A percentile compares a stretch with the other conserved stretches of the same genome.
Evolutionary conservation across 30 jellyfish, hydroid and myxozoan genomes (phyloP).

Genomic region (Catostylus mosaicus): DNA sequence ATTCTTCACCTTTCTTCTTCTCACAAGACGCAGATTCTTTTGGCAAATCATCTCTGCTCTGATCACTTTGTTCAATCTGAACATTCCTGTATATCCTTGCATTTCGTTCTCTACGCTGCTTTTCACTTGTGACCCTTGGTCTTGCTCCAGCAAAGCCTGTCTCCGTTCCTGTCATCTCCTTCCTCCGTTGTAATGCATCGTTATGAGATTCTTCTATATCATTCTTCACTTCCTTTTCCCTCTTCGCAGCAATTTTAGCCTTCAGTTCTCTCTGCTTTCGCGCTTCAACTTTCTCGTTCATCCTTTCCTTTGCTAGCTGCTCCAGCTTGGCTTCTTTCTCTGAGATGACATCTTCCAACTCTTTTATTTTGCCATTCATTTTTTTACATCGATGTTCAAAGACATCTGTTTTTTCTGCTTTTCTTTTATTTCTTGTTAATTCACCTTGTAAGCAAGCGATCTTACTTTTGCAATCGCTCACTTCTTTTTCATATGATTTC

Average conservation of each 20-base stretch:
- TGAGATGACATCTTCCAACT: neutral
- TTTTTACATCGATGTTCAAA: neutral
- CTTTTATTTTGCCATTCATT: neutral
- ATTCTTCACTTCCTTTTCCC: neutral
- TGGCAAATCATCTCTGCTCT: neutral
- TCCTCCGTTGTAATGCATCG: neutral
- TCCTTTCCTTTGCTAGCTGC: neutral
- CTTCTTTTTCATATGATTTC: conserved; percentile 12
- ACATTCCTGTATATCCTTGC: neutral
- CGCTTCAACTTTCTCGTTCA: neutral
- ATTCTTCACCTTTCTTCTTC: neutral
- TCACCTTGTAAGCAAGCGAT: neutral
- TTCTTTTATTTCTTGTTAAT: neutral
- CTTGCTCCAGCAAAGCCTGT: neutral
- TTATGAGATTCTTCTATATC: neutral
- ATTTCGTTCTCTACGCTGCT: neutral
- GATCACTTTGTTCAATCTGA: neutral
- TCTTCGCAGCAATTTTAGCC: neutral
- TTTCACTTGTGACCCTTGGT: neutral
- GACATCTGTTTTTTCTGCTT: neutral
- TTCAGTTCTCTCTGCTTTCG: neutral
- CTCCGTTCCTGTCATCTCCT: neutral
- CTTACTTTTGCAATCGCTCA: neutral
- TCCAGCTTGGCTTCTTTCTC: neutral
- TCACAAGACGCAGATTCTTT: neutral